Evolutionary conservation across 2,888 invertebrate species (phyloP), one percentile per base, ranked within the genome.

Genomic region (Seira sanloemensis): DNA sequence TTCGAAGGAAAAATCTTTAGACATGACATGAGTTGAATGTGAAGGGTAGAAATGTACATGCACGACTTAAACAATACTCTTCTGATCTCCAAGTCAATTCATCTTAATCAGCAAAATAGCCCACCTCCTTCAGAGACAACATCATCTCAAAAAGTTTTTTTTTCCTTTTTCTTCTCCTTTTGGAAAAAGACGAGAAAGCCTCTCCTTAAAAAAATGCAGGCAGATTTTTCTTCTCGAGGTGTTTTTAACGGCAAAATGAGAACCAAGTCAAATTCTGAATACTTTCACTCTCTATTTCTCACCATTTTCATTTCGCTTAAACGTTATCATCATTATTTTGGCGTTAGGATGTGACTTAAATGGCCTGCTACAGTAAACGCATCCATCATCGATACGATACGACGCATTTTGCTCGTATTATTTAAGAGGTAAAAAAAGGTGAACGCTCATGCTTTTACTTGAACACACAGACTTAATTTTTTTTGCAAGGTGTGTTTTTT

Each of bases 211-310:
- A 62, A 62, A 9, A 9, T 62, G 62, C 7, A 62, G 50, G 50
- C 12, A 50, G 50, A 62, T 2, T 1, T 62, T 9, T 37, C 37
- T 37, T 37, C 37, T n/a, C n/a, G n/a, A n/a, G n/a, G n/a, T n/a
- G n/a, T n/a, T n/a, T n/a, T n/a, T n/a, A n/a, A n/a, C n/a, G n/a
- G n/a, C n/a, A n/a, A n/a, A n/a, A n/a, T n/a, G 46, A 46, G 46
- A 12, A 46, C 7, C 12, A 12, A 46, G 46, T 19, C 18, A 7
- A 16, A 37, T 37, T 50, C n/a, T 50, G 50, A 7, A 12, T 27
- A 69, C 69, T 69, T 69, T 69, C 69, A 69, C 69, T 69, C 69
- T 69, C 19, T 69, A 18, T 69, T 21, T 69, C 37, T 25, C 25
- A 67, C 26, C 69, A 69, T 62, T 62, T 62, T 62, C 21, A 19